These are phyloP conservation scores for Muscidifurax raptorellus DNA, from an alignment of 1,140 invertebrate genomes.

Conservation along the genomic window DNA sequence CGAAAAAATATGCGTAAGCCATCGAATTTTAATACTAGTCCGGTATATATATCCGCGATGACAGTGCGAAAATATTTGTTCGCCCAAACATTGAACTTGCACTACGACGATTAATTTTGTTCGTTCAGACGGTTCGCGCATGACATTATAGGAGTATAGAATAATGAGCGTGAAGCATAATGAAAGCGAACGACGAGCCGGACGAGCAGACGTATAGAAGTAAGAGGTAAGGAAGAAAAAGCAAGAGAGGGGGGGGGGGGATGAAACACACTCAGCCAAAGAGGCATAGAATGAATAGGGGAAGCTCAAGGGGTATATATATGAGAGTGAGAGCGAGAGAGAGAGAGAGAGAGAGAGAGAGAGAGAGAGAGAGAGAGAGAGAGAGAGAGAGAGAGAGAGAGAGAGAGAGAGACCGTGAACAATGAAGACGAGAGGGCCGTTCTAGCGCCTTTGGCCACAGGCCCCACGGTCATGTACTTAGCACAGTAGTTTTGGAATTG, in stretches of 20 bases:
- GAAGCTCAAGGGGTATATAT: slow-evolving; percentile 43
- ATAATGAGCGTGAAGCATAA: background rate
- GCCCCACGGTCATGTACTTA: slow-evolving; percentile 70
- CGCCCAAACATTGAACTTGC: background rate
- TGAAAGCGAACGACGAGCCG: background rate
- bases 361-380: slow-evolving; percentile 58
- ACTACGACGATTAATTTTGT: background rate
- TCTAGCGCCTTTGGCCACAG: slow-evolving; percentile 73
- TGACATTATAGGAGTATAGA: background rate
- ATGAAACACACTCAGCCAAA: slow-evolving; percentile 51
- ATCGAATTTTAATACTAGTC: slow-evolving; percentile 49
- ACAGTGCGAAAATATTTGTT: slow-evolving; percentile 23
- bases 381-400: slow-evolving; percentile 59
- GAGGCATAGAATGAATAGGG: slow-evolving; percentile 61
- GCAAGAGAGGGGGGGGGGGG: background rate
- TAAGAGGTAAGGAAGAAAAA: background rate
- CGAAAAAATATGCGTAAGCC: slow-evolving; percentile 62
- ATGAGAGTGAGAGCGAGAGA: slow-evolving; percentile 56
- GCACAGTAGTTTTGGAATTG: slow-evolving; percentile 71
- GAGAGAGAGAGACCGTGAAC: slow-evolving; percentile 65
- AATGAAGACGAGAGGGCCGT: slow-evolving; percentile 72
- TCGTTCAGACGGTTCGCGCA: too few relatives aligned
- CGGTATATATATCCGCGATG: background rate
- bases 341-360: slow-evolving; percentile 58
- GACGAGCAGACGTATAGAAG: background rate